Base-by-base conservation (phyloP, 2,888 invertebrate genomes). In the Clitarchus hookeri region DNA sequence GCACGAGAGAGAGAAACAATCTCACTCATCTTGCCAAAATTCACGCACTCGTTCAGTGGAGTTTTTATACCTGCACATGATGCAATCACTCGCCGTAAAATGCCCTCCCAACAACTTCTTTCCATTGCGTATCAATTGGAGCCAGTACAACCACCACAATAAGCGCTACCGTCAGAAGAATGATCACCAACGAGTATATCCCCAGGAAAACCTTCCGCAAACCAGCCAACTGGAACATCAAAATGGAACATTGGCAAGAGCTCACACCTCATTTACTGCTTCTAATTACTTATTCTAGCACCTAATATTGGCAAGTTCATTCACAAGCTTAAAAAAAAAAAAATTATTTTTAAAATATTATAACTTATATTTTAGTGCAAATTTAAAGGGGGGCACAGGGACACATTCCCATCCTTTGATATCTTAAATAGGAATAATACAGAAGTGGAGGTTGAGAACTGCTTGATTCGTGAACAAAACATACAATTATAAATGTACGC, bases 131-230 rank as follows among this genome's bases (percentile, higher is more conserved):
- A 85, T 94, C 94, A 86, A 97, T 95, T 0, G 97, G 96, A 25
- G 97, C 96, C 87, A 96, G 91, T 0, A 95, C 95, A 26, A 95
- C 94, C 84, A 97, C 93, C 87, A 96, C 94, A 86, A 98, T 94
- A 90, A 98, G 93, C 12, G 94, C 95, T 19, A 95, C 92, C 0
- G 95, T 94, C 89, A 98, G 94, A 27, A 94, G 92, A 25, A 94
- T 90, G 86, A 97, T 93, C 84, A 96, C 93, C 0, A 97, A 92
- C 78, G 95, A 93, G 91, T 98, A 98, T 78, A 98, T 91, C n/a
- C 94, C 95, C 82, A 98, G 93, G 85, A 97, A 92, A 86, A 95
- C 93, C 90, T 96, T 96, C 89, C 98, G 94, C 91, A 97, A 94
- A 85, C 94, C 93, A 4, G 95, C 94, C 91, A 95, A 96, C 65